Conservation (phyloP, 1,140 invertebrate species). For the Bombus haemorrhoidalis region DNA sequence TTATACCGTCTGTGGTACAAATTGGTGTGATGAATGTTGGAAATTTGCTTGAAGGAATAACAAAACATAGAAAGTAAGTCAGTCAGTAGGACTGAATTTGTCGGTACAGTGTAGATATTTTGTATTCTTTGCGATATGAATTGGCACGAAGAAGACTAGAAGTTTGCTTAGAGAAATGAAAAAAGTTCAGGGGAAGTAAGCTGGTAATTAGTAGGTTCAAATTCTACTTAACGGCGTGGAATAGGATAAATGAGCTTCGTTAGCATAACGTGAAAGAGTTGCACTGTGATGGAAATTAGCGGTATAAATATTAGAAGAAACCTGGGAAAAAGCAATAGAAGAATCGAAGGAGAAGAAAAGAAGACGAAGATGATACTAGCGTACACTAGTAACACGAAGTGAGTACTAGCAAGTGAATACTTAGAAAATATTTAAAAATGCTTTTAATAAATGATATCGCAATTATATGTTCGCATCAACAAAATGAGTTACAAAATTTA, state of each 20-base stretch:
- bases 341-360: too few species aligned
- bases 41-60: background rate
- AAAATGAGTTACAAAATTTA: too few species aligned
- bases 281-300: background rate
- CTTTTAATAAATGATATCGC: too few species aligned
- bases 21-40: background rate
- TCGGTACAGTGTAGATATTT: too few species aligned
- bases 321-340: background rate
- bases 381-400: too few species aligned
- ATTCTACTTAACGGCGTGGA: background rate
- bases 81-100: too few species aligned
- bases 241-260: background rate
- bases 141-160: background rate
- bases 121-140: background rate
- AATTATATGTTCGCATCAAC: too few species aligned
- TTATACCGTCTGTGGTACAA: background rate
- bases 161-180: background rate
- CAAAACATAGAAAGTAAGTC: too few species aligned
- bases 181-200: background rate
- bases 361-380: too few species aligned
- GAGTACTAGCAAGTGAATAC: too few species aligned
- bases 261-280: background rate
- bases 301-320: background rate
- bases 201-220: background rate
- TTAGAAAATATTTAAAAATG: too few species aligned